Evolutionary conservation across 2,113 vertebrate species (phyloP).

Genomic region (Mirza zaza): DNA sequence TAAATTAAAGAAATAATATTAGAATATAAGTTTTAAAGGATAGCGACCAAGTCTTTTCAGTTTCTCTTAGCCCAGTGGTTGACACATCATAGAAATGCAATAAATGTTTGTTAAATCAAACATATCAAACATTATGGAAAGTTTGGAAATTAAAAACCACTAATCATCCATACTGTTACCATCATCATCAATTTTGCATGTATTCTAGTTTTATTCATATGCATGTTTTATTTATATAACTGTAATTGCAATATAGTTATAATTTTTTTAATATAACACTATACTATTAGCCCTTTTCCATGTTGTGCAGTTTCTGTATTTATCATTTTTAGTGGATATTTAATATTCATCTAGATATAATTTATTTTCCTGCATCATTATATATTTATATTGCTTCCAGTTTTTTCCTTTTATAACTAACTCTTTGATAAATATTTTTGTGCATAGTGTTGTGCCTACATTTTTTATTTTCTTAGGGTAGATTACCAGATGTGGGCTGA

Average conservation of each 20-base stretch:
- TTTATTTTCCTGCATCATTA: background rate
- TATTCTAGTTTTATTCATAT: conserved; percentile 2
- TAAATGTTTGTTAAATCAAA: background rate
- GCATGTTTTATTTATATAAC: background rate
- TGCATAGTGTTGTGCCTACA: background rate
- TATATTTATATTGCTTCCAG: background rate
- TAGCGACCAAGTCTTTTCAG: background rate
- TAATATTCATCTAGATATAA: background rate
- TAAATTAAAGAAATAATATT: background rate
- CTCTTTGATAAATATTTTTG: background rate
- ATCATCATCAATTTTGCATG: background rate
- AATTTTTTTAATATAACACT: background rate
- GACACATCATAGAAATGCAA: background rate
- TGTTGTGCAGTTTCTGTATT: background rate
- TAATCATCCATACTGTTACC: background rate
- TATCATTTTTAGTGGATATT: background rate
- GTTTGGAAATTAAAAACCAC: background rate
- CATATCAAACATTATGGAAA: background rate
- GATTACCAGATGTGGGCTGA: background rate
- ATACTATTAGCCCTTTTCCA: background rate
- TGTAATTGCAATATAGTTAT: background rate
- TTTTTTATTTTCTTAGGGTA: conserved; percentile 32
- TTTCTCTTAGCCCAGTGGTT: background rate
- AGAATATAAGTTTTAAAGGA: background rate
- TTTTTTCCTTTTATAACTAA: background rate